phyloP scores from a whole-genome alignment of 2,888 invertebrate genomes.

The Ischnura elegans region DNA sequence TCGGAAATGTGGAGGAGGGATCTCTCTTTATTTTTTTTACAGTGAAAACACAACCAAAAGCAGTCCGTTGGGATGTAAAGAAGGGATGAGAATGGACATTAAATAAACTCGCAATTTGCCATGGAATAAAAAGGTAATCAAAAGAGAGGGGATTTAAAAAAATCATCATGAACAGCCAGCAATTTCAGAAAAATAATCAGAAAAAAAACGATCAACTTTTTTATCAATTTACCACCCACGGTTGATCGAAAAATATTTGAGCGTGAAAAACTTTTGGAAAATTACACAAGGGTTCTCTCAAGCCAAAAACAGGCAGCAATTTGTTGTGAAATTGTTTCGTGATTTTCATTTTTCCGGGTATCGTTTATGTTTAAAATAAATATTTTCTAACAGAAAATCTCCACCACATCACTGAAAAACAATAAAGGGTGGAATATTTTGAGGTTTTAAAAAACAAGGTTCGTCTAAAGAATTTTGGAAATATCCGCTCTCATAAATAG shows the following conservation, averaged over 20 bases:
- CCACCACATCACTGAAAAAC: too few species aligned
- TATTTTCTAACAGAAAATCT: too few species aligned
- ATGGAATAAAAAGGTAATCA: background rate
- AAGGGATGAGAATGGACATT: background rate
- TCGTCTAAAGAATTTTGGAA: background rate
- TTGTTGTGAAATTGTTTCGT: background rate
- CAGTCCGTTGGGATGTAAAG: too few species aligned
- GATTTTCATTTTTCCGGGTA: too few species aligned
- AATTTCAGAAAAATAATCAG: background rate
- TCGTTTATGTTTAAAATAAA: too few species aligned
- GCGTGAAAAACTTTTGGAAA: background rate
- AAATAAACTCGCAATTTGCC: background rate
- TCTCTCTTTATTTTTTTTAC: too few species aligned
- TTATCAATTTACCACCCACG: background rate
- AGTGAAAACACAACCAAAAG: too few species aligned
- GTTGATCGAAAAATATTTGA: background rate
- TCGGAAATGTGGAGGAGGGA: background rate
- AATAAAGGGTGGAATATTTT: too few species aligned
- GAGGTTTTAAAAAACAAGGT: too few species aligned
- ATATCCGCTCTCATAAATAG: too few species aligned
- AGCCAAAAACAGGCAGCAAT: background rate
- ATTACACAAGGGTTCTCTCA: background rate
- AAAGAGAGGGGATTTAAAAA: background rate
- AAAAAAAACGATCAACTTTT: too few species aligned
- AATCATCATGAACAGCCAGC: background rate